Percentiles rank a stretch among this genome's conserved stretches.
Conservation (phyloP, 1,140 invertebrate genomes). For the Diprion similis region DNA sequence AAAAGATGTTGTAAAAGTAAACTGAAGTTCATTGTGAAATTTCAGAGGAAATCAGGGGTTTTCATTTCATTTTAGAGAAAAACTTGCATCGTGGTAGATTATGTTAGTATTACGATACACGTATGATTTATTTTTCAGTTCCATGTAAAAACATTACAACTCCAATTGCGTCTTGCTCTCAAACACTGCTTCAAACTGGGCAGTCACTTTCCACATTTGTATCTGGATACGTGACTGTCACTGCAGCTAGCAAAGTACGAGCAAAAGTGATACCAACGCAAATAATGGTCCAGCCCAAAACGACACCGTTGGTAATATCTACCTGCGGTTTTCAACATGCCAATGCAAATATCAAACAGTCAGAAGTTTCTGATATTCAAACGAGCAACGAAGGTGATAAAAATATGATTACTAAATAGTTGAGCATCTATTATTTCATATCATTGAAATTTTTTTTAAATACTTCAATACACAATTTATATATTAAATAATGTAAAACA, state of each 20-base stretch:
- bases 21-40: too few relatives aligned
- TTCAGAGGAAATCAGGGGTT: too few relatives aligned
- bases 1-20: too few relatives aligned
- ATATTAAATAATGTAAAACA: conserved; percentile 10
- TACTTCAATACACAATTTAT: not conserved
- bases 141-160: conserved; percentile 24
- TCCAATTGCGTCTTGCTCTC: conserved; percentile 31
- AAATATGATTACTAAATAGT: conserved; percentile 31
- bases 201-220: conserved; percentile 27
- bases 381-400: conserved; percentile 29
- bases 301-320: conserved; percentile 25
- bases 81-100: too few relatives aligned
- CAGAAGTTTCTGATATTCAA: conserved; percentile 34
- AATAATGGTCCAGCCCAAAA: conserved; percentile 34
- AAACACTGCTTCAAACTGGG: conserved; percentile 27
- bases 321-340: conserved; percentile 21
- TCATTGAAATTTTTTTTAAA: not conserved
- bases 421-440: not conserved
- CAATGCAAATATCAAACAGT: conserved; percentile 35
- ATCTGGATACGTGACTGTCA: not conserved
- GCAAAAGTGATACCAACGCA: not conserved
- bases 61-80: too few relatives aligned
- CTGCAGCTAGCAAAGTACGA: not conserved
- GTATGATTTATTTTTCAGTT: not conserved
- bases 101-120: too few relatives aligned